Conservation (phyloP, 2,888 invertebrate species). For the Nebria salina region DNA sequence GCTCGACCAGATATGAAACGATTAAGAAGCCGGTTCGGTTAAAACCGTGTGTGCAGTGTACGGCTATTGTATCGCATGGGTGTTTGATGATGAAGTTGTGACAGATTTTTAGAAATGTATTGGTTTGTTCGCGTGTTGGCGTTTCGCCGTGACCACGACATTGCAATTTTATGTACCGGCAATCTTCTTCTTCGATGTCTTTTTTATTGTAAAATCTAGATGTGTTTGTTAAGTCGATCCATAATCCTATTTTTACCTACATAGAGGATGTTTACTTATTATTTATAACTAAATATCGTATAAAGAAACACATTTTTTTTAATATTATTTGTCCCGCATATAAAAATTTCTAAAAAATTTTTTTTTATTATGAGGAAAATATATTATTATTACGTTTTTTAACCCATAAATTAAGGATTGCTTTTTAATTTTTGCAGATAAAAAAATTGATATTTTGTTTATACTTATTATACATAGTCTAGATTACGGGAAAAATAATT, state of each 20-base stretch:
- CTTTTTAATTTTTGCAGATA: background rate
- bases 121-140: conserved; percentile 86
- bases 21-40: conserved; percentile 98
- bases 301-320: background rate
- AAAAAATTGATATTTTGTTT: too few species aligned
- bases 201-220: conserved; percentile 87
- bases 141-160: conserved; percentile 94
- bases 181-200: conserved; percentile 79
- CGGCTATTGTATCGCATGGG: conserved; percentile 81
- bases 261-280: background rate
- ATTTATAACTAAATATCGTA: background rate
- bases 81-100: conserved; percentile 80
- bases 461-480: background rate
- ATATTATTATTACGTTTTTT: background rate
- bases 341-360: too few species aligned
- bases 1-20: conserved; percentile 88
- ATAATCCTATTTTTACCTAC: conserved; percentile 87
- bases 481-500: background rate
- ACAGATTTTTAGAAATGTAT: conserved; percentile 83
- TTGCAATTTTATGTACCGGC: conserved; percentile 87
- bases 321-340: background rate
- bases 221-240: conserved; percentile 98
- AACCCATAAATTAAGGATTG: background rate
- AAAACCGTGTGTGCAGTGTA: conserved; percentile 98
- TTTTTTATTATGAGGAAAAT: too few species aligned